Evolutionary conservation across 2,797 vertebrate genomes (phyloP).

Genomic region (Bovichtus diacanthus): DNA sequence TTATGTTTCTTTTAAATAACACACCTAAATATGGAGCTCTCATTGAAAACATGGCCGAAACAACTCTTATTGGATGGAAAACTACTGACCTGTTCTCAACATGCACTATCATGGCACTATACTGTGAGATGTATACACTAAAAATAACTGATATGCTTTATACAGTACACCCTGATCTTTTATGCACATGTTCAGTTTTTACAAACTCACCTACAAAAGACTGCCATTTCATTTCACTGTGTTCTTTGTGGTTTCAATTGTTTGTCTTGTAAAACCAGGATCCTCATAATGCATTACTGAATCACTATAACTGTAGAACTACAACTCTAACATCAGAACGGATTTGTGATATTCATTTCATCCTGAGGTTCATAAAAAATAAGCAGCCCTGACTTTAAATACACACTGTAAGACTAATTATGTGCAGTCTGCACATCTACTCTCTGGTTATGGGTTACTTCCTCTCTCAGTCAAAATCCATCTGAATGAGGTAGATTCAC

Average conservation of each 20-base stretch:
- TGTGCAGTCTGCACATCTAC: neutral
- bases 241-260: slow-evolving; percentile 15
- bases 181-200: neutral
- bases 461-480: slow-evolving; percentile 31
- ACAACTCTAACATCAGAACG: slow-evolving; percentile 10
- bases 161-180: neutral
- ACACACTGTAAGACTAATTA: slow-evolving; percentile 18
- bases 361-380: slow-evolving; percentile 23
- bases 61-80: neutral
- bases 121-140: neutral
- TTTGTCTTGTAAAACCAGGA: slow-evolving; percentile 18
- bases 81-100: neutral
- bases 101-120: neutral
- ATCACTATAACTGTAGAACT: slow-evolving; percentile 3
- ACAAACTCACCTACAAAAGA: neutral
- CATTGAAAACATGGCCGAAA: neutral
- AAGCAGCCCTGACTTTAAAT: slow-evolving; percentile 18
- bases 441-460: slow-evolving; percentile 17
- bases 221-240: neutral
- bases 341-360: slow-evolving; percentile 27
- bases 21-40: neutral
- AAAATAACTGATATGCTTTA: neutral
- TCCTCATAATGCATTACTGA: slow-evolving; percentile 5
- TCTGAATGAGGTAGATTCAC: slow-evolving; percentile 61
- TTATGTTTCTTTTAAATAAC: slow-evolving; percentile 11